A percentile compares a stretch with the other conserved stretches of the same genome.
phyloP scores from a whole-genome alignment of 2,113 vertebrate genomes.

The Sturnus vulgaris region DNA sequence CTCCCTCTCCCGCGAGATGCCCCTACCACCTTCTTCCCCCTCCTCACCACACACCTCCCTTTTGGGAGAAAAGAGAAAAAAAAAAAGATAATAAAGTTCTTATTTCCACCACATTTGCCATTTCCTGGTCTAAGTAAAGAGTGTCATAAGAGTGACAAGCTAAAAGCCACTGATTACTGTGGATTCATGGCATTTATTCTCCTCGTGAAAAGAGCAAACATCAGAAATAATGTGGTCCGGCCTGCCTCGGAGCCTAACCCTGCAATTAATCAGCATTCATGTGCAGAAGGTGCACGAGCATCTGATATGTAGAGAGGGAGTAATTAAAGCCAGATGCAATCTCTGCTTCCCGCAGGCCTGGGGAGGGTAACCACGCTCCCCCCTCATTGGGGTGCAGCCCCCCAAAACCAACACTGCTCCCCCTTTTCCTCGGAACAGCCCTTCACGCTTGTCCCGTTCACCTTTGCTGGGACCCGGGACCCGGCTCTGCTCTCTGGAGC shows the following conservation, averaged over 20 bases:
- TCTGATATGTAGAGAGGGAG: slow-evolving; percentile 59
- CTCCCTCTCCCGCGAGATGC: slow-evolving; percentile 8
- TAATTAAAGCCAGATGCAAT: slow-evolving; percentile 69
- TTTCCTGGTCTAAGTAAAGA: slow-evolving; percentile 73
- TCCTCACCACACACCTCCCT: background rate
- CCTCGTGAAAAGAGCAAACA: slow-evolving; percentile 69
- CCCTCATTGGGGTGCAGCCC: background rate
- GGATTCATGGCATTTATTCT: slow-evolving; percentile 70
- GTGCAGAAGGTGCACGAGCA: slow-evolving; percentile 56
- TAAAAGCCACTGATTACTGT: slow-evolving; percentile 73
- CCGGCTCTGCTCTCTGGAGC: accelerated
- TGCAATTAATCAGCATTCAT: slow-evolving; percentile 75
- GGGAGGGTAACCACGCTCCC: background rate
- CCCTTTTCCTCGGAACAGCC: accelerated
- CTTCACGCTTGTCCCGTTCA: accelerated
- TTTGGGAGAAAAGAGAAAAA: background rate
- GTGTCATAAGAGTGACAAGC: slow-evolving; percentile 71
- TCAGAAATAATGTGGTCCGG: slow-evolving; percentile 71
- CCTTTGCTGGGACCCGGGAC: background rate
- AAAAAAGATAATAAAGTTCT: slow-evolving; percentile 68
- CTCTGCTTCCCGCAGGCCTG: slow-evolving; percentile 37
- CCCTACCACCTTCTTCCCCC: background rate
- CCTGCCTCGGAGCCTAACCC: slow-evolving; percentile 68
- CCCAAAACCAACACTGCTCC: background rate
- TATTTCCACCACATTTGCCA: slow-evolving; percentile 73